These are phyloP conservation scores for Carcharodon carcharias DNA, from an alignment of 2,797 vertebrate genomes.

Conservation along the genomic window DNA sequence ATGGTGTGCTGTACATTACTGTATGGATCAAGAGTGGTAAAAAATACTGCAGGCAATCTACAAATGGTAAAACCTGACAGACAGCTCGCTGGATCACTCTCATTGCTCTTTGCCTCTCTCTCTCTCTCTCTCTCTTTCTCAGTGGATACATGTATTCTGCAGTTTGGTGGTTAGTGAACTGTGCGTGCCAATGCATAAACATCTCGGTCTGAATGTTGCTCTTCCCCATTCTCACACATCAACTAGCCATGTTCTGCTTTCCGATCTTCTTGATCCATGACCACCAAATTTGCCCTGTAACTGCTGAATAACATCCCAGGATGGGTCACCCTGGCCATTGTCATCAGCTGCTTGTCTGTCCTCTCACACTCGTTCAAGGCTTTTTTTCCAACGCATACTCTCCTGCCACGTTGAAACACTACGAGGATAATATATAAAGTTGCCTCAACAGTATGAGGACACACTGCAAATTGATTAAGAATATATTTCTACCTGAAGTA, in stretches of 20 bases:
- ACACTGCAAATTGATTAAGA: neutral
- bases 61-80: neutral
- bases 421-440: neutral
- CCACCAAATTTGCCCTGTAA: neutral
- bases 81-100: neutral
- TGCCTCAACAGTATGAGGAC: neutral
- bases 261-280: neutral
- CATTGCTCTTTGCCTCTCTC: neutral
- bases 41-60: neutral
- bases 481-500: neutral
- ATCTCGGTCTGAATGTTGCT: neutral
- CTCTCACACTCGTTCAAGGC: neutral
- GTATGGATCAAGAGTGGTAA: neutral
- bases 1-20: neutral
- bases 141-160: neutral
- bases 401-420: neutral
- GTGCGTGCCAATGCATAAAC: neutral
- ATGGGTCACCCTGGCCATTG: neutral
- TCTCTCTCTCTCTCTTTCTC: neutral
- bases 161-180: neutral
- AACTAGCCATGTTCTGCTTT: neutral
- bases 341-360: neutral
- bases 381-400: neutral
- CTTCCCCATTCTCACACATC: neutral
- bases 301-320: neutral